Evolutionary conservation across 2,113 vertebrate species (phyloP), one percentile per base, ranked within the genome.

Genomic region (Todiramphus chloris): DNA sequence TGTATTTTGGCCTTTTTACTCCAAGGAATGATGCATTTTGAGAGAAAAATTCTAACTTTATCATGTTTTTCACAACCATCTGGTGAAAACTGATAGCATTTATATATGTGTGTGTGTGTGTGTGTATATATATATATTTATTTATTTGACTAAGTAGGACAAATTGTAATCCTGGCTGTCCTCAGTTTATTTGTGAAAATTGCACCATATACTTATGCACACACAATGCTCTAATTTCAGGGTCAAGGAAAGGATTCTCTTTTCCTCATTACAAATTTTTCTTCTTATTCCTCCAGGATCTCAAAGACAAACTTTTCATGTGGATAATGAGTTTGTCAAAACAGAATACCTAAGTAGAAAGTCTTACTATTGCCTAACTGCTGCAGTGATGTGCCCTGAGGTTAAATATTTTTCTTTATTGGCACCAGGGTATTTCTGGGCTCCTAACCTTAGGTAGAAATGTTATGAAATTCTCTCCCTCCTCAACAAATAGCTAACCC

Each of bases 191-290:
- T 55, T 55, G 13, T 50, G 48, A 69, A 43, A 60, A 66, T n/a
- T 83, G 1, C 18, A 37, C 48, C 15, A 27, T 4, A 59, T 53
- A 50, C 6, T 39, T 24, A 33, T 16, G 14, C 3, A 31, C 4
- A 75, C 23, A 2, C 9, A 73, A 31, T 17, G 11, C 1, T 62
- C 2, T 50, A 2, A 48, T 86, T 70, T 92, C 37, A 86, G 28
- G 23, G 0, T 0, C 21, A 59, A 80, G 7, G 41, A 6, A 51
- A 1, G 2, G 3, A 46, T 50, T 83, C 6, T 44, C 1, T 87
- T 74, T 89, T 78, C 6, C 5, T 58, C 7, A 23, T 63, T 75
- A 14, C 11, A 77, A 37, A 62, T 3, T 70, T 90, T 72, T 89
- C 7, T 7, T 69, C 18, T 58, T 46, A 41, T 8, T 76, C 17